Evolutionary conservation across 2,113 vertebrate genomes (phyloP), one percentile per base, ranked within the genome.

Genomic region (Lanius collurio): DNA sequence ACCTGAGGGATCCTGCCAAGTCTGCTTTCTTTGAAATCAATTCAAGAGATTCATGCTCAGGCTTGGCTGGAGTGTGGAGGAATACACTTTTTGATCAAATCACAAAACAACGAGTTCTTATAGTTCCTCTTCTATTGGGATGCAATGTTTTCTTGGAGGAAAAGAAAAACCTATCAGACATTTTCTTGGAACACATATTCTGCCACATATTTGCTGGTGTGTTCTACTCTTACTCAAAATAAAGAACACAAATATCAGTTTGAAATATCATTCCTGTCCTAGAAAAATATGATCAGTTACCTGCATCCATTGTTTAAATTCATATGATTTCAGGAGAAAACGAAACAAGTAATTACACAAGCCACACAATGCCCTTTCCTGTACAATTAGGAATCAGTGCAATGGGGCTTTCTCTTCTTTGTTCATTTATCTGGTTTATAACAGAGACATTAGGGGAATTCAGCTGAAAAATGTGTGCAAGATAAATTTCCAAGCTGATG

Each of bases 1-100:
- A 96, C 89, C 91, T 82, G 46, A 89, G 87, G 81, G 87, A 47
- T 93, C 47, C 57, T 93, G 77, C 77, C 78, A 94, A 87, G 77
- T 35, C 65, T 78, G 56, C 75, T 83, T 57, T 33, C 87, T 85
- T 62, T 62, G 55, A 93, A 94, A 95, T 88, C 90, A 63, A 11
- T 90, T 94, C 85, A 83, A 60, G 90, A 85, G 44, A 83, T 89
- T 93, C 63, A 75, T 81, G 52, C 73, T 90, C 64, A 78, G 95
- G 14, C n/a, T 85, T 93, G 87, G 69, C 65, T 95, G 74, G 33
- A 83, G 60, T 41, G 42, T 23, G 52, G 65, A 93, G 47, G 30
- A 50, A 73, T 50, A 67, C 10, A 57, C 18, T 75, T 84, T 90
- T 75, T 94, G 42, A 85, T 83, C 65, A 91, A 80, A 91, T 73